Base-by-base conservation (phyloP, 2,888 invertebrate species). In the Pachliopta kotzebuea region DNA sequence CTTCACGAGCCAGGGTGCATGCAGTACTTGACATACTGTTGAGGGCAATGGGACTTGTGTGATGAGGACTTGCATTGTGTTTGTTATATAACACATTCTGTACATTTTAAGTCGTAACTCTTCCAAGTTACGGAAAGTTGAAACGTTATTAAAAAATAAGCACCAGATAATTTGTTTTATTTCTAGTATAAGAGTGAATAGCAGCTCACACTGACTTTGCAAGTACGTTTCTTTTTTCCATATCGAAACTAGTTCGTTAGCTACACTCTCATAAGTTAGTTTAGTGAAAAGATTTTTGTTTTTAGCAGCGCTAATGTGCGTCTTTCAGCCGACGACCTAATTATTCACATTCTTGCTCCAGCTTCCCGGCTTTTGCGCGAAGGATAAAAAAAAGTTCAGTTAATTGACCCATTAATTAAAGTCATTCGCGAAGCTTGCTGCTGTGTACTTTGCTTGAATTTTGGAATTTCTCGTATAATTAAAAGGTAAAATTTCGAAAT, bases 391-490 rank as follows among this genome's bases (percentile, higher is more conserved):
- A 26, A 24, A 24, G 23, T 26, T 23, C 23, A 24, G 60, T 60
- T 54, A 60, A 60, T 60, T 45, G 54, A 53, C 37, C 20, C 54
- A 55, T 60, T 60, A 60, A 45, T 60, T 50, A 55, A 53, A 54
- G 37, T 18, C 54, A 60, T 45, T 54, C 24, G 9, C 21, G 53
- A 23, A 21, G n/a, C 42, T 26, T 7, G 37, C 37, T 11, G 37
- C 37, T 37, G 37, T 37, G 11, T 11, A 37, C 14, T 37, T 37
- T 37, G 37, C 37, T 37, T 14, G 37, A 37, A 37, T 37, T 37
- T 37, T 37, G 37, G 37, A 37, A 37, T 37, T 37, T 37, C 14
- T 14, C 2, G 11, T 37, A 37, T 37, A 37, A 37, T 37, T 37
- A 37, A 37, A 37, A 37, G 37, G 11, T 37, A 11, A 37, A 37